These are phyloP conservation scores for Xenopus borealis DNA, from an alignment of 2,113 vertebrate genomes.

Conservation along the genomic window DNA sequence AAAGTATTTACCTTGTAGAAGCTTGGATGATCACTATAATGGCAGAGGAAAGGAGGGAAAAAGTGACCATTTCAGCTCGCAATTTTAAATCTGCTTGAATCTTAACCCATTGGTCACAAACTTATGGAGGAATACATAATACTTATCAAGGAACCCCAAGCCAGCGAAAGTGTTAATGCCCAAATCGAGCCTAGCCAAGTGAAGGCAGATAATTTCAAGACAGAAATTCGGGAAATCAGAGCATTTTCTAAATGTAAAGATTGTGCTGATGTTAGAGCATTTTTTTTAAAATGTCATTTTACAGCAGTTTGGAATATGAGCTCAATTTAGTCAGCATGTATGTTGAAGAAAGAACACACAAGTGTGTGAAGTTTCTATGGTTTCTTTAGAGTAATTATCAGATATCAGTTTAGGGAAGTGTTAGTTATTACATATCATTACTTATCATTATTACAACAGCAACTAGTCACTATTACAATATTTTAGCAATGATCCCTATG, in stretches of 20 bases:
- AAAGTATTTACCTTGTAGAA: slow-evolving; percentile 84
- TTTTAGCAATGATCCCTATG: no score
- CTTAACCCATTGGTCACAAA: slow-evolving; percentile 27
- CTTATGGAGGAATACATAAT: not conserved
- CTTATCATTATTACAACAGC: no score
- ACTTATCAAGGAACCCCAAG: not conserved
- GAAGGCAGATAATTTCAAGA: slow-evolving; percentile 10
- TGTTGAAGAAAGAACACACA: no score
- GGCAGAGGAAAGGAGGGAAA: slow-evolving; percentile 59
- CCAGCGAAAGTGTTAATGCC: slow-evolving; percentile 56
- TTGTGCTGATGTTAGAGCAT: not conserved
- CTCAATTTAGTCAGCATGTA: not conserved
- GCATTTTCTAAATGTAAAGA: not conserved
- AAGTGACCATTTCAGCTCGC: slow-evolving; percentile 71
- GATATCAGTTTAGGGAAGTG: no score
- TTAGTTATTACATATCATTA: no score
- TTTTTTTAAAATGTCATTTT: not conserved
- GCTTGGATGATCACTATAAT: slow-evolving; percentile 76
- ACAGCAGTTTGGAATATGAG: not conserved
- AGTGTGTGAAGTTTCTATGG: no score
- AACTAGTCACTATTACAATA: no score
- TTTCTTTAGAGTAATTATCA: no score
- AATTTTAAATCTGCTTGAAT: slow-evolving; percentile 58
- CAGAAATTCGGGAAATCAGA: not conserved
- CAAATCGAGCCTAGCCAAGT: slow-evolving; percentile 56